phyloP scores from a whole-genome alignment of 1,140 invertebrate genomes.

The Heliothis subflexa region DNA sequence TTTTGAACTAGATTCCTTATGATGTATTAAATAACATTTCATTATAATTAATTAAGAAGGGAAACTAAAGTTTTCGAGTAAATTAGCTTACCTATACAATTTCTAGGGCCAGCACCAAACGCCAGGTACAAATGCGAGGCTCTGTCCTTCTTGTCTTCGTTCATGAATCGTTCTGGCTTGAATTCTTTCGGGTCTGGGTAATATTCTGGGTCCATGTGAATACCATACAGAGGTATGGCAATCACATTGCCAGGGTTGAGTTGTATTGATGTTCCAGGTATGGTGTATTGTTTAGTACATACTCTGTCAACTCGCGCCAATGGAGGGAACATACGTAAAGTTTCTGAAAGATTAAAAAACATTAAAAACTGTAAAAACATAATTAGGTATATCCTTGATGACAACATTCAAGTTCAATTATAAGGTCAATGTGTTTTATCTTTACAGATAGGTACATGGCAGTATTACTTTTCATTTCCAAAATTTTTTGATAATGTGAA shows the following conservation, averaged over 20 bases:
- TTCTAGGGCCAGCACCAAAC: slow-evolving; percentile 91
- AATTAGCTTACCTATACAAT: slow-evolving; percentile 89
- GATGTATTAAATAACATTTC: no score
- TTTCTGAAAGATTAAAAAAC: slow-evolving; percentile 86
- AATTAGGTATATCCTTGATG: no score
- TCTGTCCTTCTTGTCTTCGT: slow-evolving; percentile 81
- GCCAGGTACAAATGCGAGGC: slow-evolving; percentile 88
- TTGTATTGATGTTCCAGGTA: slow-evolving; percentile 79
- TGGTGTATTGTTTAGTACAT: slow-evolving; percentile 84
- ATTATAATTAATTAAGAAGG: no score
- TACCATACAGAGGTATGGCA: slow-evolving; percentile 82
- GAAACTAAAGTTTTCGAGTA: neutral
- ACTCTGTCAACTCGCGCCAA: slow-evolving; percentile 82
- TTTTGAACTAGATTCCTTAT: neutral
- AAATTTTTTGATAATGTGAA: no score
- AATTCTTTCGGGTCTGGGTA: slow-evolving; percentile 87
- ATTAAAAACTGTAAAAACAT: no score
- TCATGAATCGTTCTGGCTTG: slow-evolving; percentile 88
- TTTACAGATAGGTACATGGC: no score
- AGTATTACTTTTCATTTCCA: no score
- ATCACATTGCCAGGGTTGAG: slow-evolving; percentile 80
- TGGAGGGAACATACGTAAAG: slow-evolving; percentile 87
- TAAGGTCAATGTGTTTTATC: no score
- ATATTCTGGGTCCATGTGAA: slow-evolving; percentile 87
- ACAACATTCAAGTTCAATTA: no score